Evolutionary conservation across 2,113 vertebrate genomes (phyloP).

Genomic region (Callorhinus ursinus): DNA sequence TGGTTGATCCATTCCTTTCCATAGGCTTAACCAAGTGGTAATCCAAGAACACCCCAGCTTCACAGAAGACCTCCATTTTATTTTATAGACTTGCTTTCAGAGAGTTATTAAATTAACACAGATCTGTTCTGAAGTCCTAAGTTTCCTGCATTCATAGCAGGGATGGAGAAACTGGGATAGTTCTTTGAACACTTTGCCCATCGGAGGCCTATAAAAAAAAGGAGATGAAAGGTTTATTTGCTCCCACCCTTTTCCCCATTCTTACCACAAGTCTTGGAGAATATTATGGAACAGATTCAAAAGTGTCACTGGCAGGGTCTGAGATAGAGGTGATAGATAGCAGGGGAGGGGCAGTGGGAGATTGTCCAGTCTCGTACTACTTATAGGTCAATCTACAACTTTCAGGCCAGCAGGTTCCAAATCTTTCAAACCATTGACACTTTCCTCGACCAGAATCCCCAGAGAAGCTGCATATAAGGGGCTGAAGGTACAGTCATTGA

Average conservation of each 20-base stretch:
- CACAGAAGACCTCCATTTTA: neutral
- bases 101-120: neutral
- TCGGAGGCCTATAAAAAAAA: neutral
- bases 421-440: neutral
- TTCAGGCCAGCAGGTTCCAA: neutral
- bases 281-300: neutral
- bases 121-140: neutral
- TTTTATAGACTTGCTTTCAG: neutral
- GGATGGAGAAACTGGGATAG: neutral
- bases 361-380: neutral
- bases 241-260: neutral
- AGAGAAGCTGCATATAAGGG: neutral
- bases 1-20: neutral
- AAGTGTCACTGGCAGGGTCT: neutral
- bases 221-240: neutral
- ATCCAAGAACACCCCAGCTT: neutral
- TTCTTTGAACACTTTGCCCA: neutral
- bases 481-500: neutral
- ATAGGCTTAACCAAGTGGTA: neutral
- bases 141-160: neutral
- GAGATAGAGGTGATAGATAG: neutral
- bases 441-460: neutral
- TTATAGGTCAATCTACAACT: slow-evolving; percentile 1
- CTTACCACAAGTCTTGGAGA: neutral
- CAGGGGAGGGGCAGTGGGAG: neutral